Percentiles rank a stretch among this genome's conserved stretches.
phyloP scores from a whole-genome alignment of 2,888 invertebrate genomes.

The Slavum lentiscoides region DNA sequence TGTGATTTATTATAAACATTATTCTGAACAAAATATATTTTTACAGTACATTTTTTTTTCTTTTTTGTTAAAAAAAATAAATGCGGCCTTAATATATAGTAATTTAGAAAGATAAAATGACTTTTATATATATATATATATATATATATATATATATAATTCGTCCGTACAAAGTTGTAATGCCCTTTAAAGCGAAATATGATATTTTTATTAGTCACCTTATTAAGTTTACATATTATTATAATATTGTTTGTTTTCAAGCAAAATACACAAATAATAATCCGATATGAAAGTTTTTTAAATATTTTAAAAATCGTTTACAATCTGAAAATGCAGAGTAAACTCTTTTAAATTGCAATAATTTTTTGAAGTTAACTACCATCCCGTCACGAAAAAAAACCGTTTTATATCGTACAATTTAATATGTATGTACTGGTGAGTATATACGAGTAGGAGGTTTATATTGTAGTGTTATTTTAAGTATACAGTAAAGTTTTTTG shows the following conservation, averaged over 20 bases:
- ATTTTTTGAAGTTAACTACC: neutral
- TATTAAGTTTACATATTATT: too few relatives aligned
- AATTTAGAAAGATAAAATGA: neutral
- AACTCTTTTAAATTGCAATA: conserved; percentile 2
- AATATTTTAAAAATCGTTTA: neutral
- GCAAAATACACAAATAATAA: neutral
- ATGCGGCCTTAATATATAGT: too few relatives aligned
- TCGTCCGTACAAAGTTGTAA: neutral
- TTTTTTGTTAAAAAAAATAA: neutral
- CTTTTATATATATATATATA: neutral
- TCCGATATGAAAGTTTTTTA: neutral
- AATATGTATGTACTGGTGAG: too few relatives aligned
- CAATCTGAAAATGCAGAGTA: neutral
- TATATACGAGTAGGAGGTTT: too few relatives aligned
- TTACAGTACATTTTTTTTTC: neutral
- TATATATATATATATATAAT: neutral
- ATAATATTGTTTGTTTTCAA: neutral
- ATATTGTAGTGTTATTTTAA: too few relatives aligned
- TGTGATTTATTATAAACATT: conserved; percentile 12
- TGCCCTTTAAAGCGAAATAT: conserved; percentile 1
- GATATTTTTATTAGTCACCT: neutral
- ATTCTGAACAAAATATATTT: neutral
- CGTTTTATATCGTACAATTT: neutral
- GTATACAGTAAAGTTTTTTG: too few relatives aligned
- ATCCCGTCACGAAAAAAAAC: too few relatives aligned